A percentile compares a stretch with the other conserved stretches of the same genome.
Conservation (phyloP, 2,113 vertebrate species). For the Erpornis zantholeuca region DNA sequence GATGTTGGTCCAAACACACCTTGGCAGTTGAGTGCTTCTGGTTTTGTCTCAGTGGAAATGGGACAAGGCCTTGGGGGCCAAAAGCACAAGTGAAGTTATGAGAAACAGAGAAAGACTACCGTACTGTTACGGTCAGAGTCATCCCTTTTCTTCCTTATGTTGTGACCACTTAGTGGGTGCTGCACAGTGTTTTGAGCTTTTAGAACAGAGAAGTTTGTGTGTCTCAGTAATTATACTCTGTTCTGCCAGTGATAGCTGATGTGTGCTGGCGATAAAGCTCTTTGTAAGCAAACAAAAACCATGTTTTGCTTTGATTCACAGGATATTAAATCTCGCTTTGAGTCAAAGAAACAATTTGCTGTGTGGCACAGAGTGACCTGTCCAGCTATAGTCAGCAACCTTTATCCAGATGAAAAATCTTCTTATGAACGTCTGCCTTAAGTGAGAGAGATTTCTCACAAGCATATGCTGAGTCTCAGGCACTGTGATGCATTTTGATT, state of each 20-base stretch:
- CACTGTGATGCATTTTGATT: background rate
- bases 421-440: background rate
- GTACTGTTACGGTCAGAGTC: background rate
- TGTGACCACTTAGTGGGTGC: background rate
- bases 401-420: slow-evolving; percentile 23
- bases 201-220: background rate
- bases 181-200: background rate
- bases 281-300: slow-evolving; percentile 16
- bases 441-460: background rate
- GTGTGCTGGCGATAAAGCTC: background rate
- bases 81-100: background rate
- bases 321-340: slow-evolving; percentile 47
- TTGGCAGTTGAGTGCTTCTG: background rate
- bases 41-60: background rate
- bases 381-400: background rate
- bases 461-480: background rate
- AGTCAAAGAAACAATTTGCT: slow-evolving; percentile 33
- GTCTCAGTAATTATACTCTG: background rate
- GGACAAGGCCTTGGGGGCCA: background rate
- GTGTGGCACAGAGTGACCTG: background rate
- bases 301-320: slow-evolving; percentile 6
- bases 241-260: background rate
- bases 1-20: background rate
- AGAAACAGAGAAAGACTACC: background rate
- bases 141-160: background rate